Evolutionary conservation across 2,797 vertebrate genomes (phyloP).

Genomic region (Loris lydekkerianus): DNA sequence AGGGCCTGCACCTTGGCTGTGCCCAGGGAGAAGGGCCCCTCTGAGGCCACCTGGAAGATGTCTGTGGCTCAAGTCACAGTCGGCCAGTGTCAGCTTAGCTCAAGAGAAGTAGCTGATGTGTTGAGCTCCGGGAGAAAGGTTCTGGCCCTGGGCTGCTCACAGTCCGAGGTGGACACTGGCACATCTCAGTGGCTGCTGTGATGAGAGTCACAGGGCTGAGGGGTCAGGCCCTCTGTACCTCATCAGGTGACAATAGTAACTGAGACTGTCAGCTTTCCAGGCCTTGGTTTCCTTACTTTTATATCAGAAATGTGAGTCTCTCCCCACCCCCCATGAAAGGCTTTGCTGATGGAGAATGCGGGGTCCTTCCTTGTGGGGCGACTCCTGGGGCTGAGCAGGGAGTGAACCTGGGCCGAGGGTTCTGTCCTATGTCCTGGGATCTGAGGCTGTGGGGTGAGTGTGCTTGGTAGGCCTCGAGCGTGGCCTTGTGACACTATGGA

Average conservation of each 20-base stretch:
- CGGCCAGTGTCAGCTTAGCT: accelerated
- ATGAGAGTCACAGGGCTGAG: accelerated
- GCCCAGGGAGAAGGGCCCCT: neutral
- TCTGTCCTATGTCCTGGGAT: no score
- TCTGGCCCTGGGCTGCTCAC: accelerated
- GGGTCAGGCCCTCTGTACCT: neutral
- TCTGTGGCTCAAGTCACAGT: accelerated
- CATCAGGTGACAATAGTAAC: accelerated
- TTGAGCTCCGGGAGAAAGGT: accelerated
- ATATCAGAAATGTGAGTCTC: no score
- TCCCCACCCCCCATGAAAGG: no score
- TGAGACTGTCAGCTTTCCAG: neutral
- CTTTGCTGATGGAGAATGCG: no score
- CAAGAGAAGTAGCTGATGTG: accelerated
- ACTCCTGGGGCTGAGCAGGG: no score
- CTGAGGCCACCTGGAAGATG: accelerated
- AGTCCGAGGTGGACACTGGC: accelerated
- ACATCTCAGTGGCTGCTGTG: accelerated
- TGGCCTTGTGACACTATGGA: accelerated
- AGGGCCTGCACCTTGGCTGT: neutral
- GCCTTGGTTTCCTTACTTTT: neutral
- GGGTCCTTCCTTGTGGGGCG: no score
- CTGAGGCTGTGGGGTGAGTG: accelerated
- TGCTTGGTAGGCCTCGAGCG: accelerated
- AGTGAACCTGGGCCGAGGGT: neutral